Evolutionary conservation across 2,888 invertebrate genomes (phyloP), one percentile per base, ranked within the genome.

Genomic region (Phaonia tiefii): DNA sequence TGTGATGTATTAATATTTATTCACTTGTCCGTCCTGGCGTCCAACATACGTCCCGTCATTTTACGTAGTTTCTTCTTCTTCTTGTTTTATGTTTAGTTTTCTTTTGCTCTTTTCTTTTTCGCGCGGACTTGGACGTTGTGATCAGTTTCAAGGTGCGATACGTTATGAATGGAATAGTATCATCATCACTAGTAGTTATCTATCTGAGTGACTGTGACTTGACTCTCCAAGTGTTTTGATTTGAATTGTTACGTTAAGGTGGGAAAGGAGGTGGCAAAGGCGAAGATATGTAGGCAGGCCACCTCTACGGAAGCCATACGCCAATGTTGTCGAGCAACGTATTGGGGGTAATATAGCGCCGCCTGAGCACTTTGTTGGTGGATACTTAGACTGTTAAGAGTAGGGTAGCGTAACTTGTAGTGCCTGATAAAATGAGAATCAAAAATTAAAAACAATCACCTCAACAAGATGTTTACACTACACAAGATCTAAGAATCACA

Each of bases 211-310:
- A 1, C 13, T 13, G 42, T 4, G 20, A 22, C 8, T 51, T 51
- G 51, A 31, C 31, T 31, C 20, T 42, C 39, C 11, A 76, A 49
- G 60, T 58, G 49, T 78, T 80, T 81, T 67, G 81, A 78, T 81
- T 81, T 77, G 77, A 71, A 76, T 81, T 81, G 46, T 74, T 42
- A 63, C 42, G 54, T n/a, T 13, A 25, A 31, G 31, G 31, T 31
- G 31, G 31, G 4, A 31, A 31, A n/a, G n/a, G 31, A 31, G 31
- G 31, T 31, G 31, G 31, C 3, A 31, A n/a, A n/a, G n/a, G n/a
- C 31, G 31, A 31, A 31, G 31, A 31, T 8, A 31, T 5, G 8
- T 8, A 3, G 31, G 8, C 31, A 3, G 8, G 8, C 31, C 25
- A 60, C 26, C 39, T 63, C 42, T 63, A 13, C 63, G 63, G 63